Evolutionary conservation across 2,113 vertebrate species (phyloP), one percentile per base, ranked within the genome.

Genomic region (Epinephelus lanceolatus): DNA sequence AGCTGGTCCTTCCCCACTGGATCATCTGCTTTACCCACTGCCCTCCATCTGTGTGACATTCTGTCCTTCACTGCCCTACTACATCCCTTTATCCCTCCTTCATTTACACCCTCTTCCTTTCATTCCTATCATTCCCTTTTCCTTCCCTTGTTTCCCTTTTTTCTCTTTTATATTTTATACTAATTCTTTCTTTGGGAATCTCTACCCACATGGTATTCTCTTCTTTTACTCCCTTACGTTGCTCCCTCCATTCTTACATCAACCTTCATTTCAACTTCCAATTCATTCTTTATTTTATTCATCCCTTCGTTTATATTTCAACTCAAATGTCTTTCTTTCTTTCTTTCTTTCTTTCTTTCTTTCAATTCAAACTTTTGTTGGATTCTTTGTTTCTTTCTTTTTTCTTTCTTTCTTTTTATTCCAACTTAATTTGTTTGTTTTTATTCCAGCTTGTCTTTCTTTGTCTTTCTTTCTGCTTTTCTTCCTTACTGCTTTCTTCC

Each of bases 1-100:
- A 77, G 59, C 47, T 71, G 78, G 56, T 40, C 74, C 47, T 10
- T 45, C 60, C 37, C 15, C 37, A 21, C 23, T 62, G 27, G 27
- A 45, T 63, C 56, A 57, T 2, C n/a, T 61, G 45, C 19, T 52
- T 45, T 45, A 9, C n/a, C 23, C 10, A 15, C 49, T 37, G 18
- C 17, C 42, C 57, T 59, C 23, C 51, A 30, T 23, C 71, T 56
- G 56, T 72, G 75, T 42, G 74, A 9, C 45, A 10, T 61, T 52
- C 45, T 2, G 42, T 47, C 60, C 57, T 49, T 37, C 62, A 33
- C 23, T 45, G 12, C 18, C 6, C 9, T 2, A 2, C 21, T 17
- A 17, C 27, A 23, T 37, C n/a, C 51, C 42, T 25, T n/a, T 5
- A 27, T 62, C 56, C 21, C 21, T 30, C 70, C 70, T 18, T 49